Base-by-base conservation (phyloP, 2,797 vertebrate species). In the Acanthurus leucopareius region DNA sequence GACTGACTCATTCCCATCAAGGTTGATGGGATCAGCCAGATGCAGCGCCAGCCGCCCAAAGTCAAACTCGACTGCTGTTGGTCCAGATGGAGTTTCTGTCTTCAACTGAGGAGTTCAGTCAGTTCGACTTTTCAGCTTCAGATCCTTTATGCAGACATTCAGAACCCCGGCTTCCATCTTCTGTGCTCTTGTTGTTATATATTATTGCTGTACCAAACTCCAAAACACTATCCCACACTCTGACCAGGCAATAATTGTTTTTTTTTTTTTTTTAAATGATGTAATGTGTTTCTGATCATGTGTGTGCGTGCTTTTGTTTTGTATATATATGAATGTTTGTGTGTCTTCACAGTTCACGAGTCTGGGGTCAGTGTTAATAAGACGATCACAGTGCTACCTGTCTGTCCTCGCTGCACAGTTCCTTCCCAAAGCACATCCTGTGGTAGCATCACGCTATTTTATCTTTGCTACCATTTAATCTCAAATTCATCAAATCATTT, bases 381-480 rank as follows among this genome's bases (percentile, higher is more conserved):
- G 94, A 93, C 91, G 77, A 89, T 95, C 95, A 95, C 95, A 96
- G 94, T 95, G 95, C 93, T 95, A 83, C 91, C 93, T 94, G 90
- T 93, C 88, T 91, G 90, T 86, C 82, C 79, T 77, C 65, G 63
- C 66, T 59, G 81, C 90, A 74, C 87, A 75, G 63, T 75, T 80
- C 81, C 52, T 54, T 32, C 66, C 73, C 59, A 66, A 5, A 66
- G 68, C 44, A 42, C 60, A 32, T 35, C 22, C 32, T 51, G 40
- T 14, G 14, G 77, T 20, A 48, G 68, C 71, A 35, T 51, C n/a
- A 2, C 3, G 22, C 54, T 42, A 53, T 61, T 58, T 73, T 7
- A 74, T 53, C 45, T 53, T 28, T 40, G 63, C 56, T 42, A 48
- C 42, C 63, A 13, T 51, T 75, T 19, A 10, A 47, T 48, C 10